A percentile compares a stretch with the other conserved stretches of the same genome.
Evolutionary conservation across 2,797 vertebrate species (phyloP).

Genomic region (Glyptemys insculpta): DNA sequence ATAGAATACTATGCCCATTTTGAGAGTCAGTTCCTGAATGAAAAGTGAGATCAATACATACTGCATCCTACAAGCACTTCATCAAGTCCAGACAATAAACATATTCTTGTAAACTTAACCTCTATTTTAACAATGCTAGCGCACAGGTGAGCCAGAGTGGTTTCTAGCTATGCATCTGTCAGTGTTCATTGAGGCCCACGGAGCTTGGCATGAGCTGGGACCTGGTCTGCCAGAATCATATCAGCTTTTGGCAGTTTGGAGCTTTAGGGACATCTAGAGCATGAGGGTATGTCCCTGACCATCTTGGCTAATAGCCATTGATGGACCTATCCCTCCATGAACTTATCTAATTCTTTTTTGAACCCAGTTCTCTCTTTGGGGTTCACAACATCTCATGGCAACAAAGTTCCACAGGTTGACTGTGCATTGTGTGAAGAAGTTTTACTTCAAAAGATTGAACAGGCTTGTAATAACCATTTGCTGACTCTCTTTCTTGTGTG

Average conservation of each 20-base stretch:
- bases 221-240: no score
- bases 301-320: no score
- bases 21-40: neutral
- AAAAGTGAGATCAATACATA: neutral
- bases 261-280: neutral
- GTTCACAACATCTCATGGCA: no score
- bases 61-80: neutral
- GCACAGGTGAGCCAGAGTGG: neutral
- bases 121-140: neutral
- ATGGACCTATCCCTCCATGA: no score
- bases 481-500: neutral
- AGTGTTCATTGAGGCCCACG: neutral
- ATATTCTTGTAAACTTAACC: neutral
- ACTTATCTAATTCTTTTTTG: no score
- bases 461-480: neutral
- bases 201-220: no score
- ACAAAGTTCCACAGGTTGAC: no score
- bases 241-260: no score
- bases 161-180: neutral
- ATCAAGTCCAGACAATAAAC: neutral
- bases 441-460: neutral
- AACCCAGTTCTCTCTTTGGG: no score
- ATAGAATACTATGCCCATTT: neutral
- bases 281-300: no score
- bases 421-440: no score